These are phyloP conservation scores for Zaprionus vittiger DNA, from an alignment of 1,140 invertebrate genomes.

Conservation along the genomic window DNA sequence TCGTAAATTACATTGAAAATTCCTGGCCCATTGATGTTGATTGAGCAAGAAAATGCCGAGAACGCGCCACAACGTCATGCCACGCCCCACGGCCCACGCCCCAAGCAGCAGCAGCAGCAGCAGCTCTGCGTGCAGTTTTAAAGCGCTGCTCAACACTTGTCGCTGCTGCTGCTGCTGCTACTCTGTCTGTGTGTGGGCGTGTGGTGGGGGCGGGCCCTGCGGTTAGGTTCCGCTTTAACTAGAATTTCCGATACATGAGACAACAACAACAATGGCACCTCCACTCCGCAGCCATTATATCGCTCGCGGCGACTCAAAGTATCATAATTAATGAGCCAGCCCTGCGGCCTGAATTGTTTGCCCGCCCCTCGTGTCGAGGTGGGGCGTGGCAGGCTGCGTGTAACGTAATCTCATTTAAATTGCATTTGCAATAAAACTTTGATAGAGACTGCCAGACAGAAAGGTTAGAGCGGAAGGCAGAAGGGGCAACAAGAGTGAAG, in stretches of 20 bases:
- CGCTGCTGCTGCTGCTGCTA: not conserved
- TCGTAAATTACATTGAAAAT: constrained; percentile 81
- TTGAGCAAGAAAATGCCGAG: constrained; percentile 81
- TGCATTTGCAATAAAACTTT: constrained; percentile 45
- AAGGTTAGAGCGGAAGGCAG: not conserved
- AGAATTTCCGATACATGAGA: constrained; percentile 64
- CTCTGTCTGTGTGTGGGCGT: constrained; percentile 1
- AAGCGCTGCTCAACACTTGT: constrained; percentile 65
- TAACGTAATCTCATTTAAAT: constrained; percentile 62
- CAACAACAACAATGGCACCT: constrained; percentile 30
- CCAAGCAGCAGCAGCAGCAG: constrained; percentile 13
- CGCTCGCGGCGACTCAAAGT: constrained; percentile 46
- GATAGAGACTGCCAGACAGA: not conserved
- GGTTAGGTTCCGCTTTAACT: constrained; percentile 60
- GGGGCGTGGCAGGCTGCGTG: constrained; percentile 18
- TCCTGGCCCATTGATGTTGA: constrained; percentile 82
- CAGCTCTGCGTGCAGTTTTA: constrained; percentile 45
- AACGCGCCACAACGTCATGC: constrained; percentile 47
- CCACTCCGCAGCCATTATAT: constrained; percentile 8
- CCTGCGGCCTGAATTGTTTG: constrained; percentile 25
- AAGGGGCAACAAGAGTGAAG: not conserved
- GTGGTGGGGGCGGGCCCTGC: constrained; percentile 30
- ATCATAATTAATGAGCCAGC: constrained; percentile 75
- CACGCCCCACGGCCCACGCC: constrained; percentile 21
- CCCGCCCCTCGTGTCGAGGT: constrained; percentile 14